Percentiles rank a stretch among this genome's conserved stretches.
These are phyloP conservation scores for Hydriomena furcata DNA, from an alignment of 2,888 invertebrate species.

Conservation along the genomic window DNA sequence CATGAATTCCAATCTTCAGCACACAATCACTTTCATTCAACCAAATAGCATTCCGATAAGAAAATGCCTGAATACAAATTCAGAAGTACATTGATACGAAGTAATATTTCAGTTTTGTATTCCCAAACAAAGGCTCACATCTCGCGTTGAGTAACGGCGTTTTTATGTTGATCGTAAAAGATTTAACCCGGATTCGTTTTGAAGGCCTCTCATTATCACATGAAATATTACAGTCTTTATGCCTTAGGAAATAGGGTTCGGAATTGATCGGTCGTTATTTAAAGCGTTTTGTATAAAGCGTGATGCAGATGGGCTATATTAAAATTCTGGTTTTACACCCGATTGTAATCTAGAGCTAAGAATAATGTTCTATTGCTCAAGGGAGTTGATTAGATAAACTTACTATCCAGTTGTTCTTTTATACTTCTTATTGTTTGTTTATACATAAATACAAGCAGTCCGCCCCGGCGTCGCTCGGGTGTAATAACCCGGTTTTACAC, in stretches of 20 bases:
- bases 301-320: slow-evolving; percentile 39
- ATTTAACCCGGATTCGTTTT: slow-evolving; percentile 49
- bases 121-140: slow-evolving; percentile 33
- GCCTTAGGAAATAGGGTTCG: slow-evolving; percentile 41
- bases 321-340: slow-evolving; percentile 40
- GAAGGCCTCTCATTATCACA: slow-evolving; percentile 52
- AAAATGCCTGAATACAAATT: slow-evolving; percentile 20
- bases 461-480: no score
- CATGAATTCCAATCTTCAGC: slow-evolving; percentile 14
- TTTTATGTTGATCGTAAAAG: slow-evolving; percentile 63
- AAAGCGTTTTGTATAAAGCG: slow-evolving; percentile 41
- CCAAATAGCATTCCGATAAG: slow-evolving; percentile 13
- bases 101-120: slow-evolving; percentile 32
- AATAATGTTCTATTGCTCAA: slow-evolving; percentile 12
- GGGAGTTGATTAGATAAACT: slow-evolving; percentile 1
- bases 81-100: slow-evolving; percentile 23
- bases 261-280: slow-evolving; percentile 43
- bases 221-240: slow-evolving; percentile 46
- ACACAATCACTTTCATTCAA: slow-evolving; percentile 14
- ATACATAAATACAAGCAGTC: no score
- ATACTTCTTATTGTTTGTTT: no score
- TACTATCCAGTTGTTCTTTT: neutral
- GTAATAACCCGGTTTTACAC: no score
- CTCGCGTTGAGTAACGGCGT: slow-evolving; percentile 46
- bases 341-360: slow-evolving; percentile 30